Evolutionary conservation across 1,140 invertebrate species (phyloP), one percentile per base, ranked within the genome.

Genomic region (Popillia japonica): DNA sequence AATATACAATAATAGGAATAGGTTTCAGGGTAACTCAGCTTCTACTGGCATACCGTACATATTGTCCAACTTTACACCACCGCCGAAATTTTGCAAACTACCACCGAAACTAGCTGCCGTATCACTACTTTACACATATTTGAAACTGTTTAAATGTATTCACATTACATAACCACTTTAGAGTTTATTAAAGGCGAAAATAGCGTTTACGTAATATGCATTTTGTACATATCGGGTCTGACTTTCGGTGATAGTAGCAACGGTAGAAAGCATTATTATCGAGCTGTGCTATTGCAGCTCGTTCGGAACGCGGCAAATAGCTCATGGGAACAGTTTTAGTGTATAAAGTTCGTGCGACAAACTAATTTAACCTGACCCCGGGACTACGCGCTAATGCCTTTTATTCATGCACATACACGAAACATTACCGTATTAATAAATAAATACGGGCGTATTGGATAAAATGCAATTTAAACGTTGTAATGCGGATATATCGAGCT

Each of bases 381-480:
- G 48, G 48, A 55, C 2, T 55, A 55, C 14, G 48, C 48, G 48
- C 14, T 55, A 55, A 55, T 55, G 48, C 48, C 48, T 55, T 55
- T 55, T 55, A 55, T 55, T 55, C 48, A 55, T 55, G 48, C 48
- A 55, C 48, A 55, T n/a, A 17, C 48, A 55, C 14, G 48, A 55
- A 55, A 55, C 17, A 55, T 55, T 55, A n/a, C 14, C 48, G 17
- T 55, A 55, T 17, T 55, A 55, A 55, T 55, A 55, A 55, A 55
- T 55, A 55, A 17, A 55, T 55, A 17, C 48, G 48, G 17, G 14
- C 48, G 11, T n/a, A 55, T 55, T 55, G 14, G 48, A 55, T 55
- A 55, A 55, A 55, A 55, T 55, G 48, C 48, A 55, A 55, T 55
- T 55, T 55, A n/a, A 55, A 55, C 48, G 14, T 17, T 55, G 48